phyloP scores from a whole-genome alignment of 1,140 invertebrate species.

The Scylla paramamosain region DNA sequence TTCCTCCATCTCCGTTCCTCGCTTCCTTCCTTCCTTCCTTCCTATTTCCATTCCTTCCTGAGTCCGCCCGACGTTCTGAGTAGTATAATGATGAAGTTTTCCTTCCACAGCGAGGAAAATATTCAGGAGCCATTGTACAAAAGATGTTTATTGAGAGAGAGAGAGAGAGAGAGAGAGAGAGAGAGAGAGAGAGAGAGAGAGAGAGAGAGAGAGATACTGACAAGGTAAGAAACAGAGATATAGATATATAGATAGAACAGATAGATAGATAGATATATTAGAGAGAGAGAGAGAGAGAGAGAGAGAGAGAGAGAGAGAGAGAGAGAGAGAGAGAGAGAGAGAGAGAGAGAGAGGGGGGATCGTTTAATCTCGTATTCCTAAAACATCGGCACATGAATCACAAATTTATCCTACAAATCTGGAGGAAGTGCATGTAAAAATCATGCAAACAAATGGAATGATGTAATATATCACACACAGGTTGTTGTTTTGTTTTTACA shows the following conservation, averaged over 20 bases:
- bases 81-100: neutral
- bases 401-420: neutral
- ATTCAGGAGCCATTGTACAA: neutral
- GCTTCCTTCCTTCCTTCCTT: neutral
- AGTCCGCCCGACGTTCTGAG: neutral
- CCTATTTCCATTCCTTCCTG: too few relatives aligned
- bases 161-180: constrained; percentile 52
- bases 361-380: neutral
- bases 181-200: constrained; percentile 48
- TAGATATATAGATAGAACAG: too few relatives aligned
- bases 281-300: constrained; percentile 14
- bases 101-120: neutral
- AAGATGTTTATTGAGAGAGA: constrained; percentile 38
- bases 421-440: neutral
- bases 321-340: constrained; percentile 36
- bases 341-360: neutral
- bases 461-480: neutral
- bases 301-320: constrained; percentile 30
- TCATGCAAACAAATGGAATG: neutral
- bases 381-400: neutral
- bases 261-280: too few relatives aligned
- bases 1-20: neutral
- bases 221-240: neutral
- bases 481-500: neutral
- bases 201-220: constrained; percentile 31